Percentiles rank a stretch among this genome's conserved stretches.
Conservation (phyloP, 2,113 vertebrate species). For the Periophthalmodon schlosseri region DNA sequence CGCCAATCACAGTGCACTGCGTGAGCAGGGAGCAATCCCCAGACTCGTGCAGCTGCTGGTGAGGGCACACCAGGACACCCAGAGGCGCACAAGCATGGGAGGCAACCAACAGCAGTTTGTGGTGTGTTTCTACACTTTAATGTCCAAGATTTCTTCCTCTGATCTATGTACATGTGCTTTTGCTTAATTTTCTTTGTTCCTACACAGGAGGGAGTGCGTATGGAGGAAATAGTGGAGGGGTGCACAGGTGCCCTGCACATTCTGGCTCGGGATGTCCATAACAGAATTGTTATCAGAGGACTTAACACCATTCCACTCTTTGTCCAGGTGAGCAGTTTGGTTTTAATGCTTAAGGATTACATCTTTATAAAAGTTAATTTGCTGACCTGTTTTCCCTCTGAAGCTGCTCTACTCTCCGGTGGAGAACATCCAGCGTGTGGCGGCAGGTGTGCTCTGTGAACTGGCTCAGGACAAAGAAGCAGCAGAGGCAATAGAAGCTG, state of each 20-base stretch:
- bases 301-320: constrained; percentile 98
- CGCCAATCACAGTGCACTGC: constrained; percentile 93
- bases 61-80: constrained; percentile 95
- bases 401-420: constrained; percentile 97
- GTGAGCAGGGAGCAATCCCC: constrained; percentile 96
- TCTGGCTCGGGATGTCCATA: constrained; percentile 95
- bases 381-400: constrained; percentile 6
- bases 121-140: constrained; percentile 73
- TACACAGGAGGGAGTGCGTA: constrained; percentile 92
- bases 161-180: neutral
- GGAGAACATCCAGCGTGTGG: constrained; percentile 98
- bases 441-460: constrained; percentile 96
- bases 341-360: neutral
- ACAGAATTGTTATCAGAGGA: constrained; percentile 95
- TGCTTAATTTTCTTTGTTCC: neutral
- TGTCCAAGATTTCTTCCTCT: neutral
- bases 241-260: constrained; percentile 98
- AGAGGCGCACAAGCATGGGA: constrained; percentile 96
- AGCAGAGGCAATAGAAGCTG: constrained; percentile 96
- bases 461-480: constrained; percentile 98
- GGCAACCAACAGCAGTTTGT: constrained; percentile 98
- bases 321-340: constrained; percentile 84
- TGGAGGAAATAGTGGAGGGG: constrained; percentile 99
- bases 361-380: neutral
- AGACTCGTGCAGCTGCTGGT: constrained; percentile 94